phyloP scores from a whole-genome alignment of 2,888 invertebrate species.

The Pseudolycoriella hygida region DNA sequence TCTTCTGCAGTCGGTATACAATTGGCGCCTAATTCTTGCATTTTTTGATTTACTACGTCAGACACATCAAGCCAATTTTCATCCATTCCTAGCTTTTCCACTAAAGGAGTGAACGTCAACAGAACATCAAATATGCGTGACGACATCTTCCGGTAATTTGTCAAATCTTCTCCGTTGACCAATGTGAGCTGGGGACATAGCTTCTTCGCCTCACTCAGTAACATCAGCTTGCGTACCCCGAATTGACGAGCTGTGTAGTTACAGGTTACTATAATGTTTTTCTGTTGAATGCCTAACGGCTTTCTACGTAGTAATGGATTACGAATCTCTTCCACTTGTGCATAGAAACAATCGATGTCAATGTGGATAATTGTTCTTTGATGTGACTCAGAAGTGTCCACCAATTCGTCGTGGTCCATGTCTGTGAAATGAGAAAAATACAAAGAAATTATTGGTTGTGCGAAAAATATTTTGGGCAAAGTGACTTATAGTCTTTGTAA shows the following conservation, averaged over 20 bases:
- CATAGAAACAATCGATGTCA: conserved; percentile 73
- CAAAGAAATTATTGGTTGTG: too few species aligned
- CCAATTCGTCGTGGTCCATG: neutral
- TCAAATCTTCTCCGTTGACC: conserved; percentile 68
- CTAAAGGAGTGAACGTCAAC: conserved; percentile 49
- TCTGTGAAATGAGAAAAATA: too few species aligned
- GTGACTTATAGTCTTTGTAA: too few species aligned
- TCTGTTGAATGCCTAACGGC: conserved; percentile 69
- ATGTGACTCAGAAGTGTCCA: conserved; percentile 30
- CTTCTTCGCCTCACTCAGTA: conserved; percentile 51
- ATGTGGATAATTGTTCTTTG: conserved; percentile 57
- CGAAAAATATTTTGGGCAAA: too few species aligned
- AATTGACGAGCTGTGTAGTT: conserved; percentile 63
- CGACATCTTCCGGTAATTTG: conserved; percentile 61
- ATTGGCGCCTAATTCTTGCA: conserved; percentile 16
- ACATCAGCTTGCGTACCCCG: conserved; percentile 65
- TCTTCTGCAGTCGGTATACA: conserved; percentile 21
- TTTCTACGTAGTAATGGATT: conserved; percentile 45
- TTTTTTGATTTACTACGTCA: conserved; percentile 37
- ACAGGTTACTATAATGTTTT: conserved; percentile 66
- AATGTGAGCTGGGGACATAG: conserved; percentile 57
- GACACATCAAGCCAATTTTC: conserved; percentile 74
- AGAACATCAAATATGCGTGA: conserved; percentile 54
- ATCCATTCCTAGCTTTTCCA: conserved; percentile 70
- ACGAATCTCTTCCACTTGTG: conserved; percentile 66